Evolutionary conservation across 2,888 invertebrate species (phyloP), one percentile per base, ranked within the genome.

Genomic region (Heteromurus nitidus): DNA sequence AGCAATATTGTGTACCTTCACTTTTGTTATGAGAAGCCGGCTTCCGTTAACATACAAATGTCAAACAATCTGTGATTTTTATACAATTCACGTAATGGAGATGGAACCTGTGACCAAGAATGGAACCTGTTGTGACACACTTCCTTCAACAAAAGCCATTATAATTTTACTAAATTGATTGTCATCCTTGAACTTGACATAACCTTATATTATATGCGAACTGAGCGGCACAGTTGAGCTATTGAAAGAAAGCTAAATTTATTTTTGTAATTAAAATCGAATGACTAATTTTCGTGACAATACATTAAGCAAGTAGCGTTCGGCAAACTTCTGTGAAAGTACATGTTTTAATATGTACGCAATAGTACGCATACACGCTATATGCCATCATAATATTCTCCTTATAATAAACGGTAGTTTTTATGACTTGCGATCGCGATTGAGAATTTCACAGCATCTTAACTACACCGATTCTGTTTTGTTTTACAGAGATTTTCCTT

Each of bases 381-480:
- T 47, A 47, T 47, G 47, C n/a, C n/a, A n/a, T n/a, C n/a, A 20
- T 50, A 50, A 50, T 44, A 44, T 44, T 44, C n/a, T n/a, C n/a
- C n/a, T n/a, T n/a, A n/a, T n/a, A n/a, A n/a, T n/a, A n/a, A n/a
- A n/a, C n/a, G n/a, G 50, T 60, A 60, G 31, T 24, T 60, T 60
- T 60, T 60, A 60, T 31, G 31, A 30, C 60, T 31, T 11, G 60
- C 31, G 60, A 60, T 60, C 2, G 60, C 31, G 60, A 60, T 60
- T 60, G 60, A 60, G n/a, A 60, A 60, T 18, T 60, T 60, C 42
- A 30, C 11, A 36, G 53, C 3, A 20, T 24, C 58, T 67, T 47
- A 55, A 75, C 75, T 75, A 42, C 64, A n/a, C n/a, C 64, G 26
- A 74, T 74, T 75, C 36, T 50, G 50, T 65, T 53, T 74, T 55